Conservation (phyloP, 2,797 vertebrate species). For the Monodelphis domestica region DNA sequence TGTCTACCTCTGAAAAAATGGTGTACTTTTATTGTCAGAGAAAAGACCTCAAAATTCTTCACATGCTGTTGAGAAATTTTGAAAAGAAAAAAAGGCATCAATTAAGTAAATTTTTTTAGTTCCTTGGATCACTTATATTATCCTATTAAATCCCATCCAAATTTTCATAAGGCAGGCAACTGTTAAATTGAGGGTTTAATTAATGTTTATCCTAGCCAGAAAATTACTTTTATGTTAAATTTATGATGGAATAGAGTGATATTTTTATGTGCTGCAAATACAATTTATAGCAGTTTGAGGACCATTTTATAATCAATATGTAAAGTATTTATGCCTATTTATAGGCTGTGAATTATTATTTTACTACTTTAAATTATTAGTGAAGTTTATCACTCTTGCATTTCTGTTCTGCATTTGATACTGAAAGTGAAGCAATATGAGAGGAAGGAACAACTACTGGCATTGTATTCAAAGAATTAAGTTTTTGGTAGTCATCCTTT, state of each 20-base stretch:
- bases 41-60: not conserved
- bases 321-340: not conserved
- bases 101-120: not conserved
- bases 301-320: not conserved
- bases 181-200: not conserved
- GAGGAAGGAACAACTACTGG: not conserved
- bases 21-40: not conserved
- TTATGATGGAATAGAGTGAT: not conserved
- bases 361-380: not conserved
- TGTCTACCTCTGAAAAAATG: not conserved
- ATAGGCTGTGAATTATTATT: not conserved
- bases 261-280: not conserved
- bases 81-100: not conserved
- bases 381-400: not conserved
- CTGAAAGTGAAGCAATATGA: not conserved
- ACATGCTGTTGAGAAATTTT: not conserved
- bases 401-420: not conserved
- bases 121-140: not conserved
- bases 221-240: not conserved
- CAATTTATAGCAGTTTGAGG: not conserved
- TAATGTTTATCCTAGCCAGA: not conserved
- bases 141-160: not conserved
- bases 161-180: not conserved
- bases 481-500: not conserved
- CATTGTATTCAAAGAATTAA: not conserved